Conservation (phyloP, 2,888 invertebrate genomes). For the Eupelmus urozonus region DNA sequence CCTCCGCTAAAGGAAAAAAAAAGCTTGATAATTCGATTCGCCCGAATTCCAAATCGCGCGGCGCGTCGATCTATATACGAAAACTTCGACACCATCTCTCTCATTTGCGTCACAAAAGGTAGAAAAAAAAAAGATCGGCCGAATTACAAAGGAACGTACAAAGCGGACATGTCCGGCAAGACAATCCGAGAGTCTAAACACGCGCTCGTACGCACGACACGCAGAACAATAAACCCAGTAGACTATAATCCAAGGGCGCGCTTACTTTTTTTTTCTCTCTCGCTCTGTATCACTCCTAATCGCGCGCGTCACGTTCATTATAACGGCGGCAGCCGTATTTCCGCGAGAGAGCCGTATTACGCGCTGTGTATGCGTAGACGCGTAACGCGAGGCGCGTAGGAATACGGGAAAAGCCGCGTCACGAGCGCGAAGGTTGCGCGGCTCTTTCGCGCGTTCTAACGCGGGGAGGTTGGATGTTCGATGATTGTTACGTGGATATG, state of each 20-base stretch:
- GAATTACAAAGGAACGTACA: too few relatives aligned
- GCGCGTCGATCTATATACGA: too few relatives aligned
- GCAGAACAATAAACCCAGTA: not conserved
- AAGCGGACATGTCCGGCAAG: not conserved
- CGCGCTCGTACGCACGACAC: slow-evolving; percentile 6
- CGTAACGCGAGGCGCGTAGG: too few relatives aligned
- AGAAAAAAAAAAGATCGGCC: not conserved
- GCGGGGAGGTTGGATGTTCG: too few relatives aligned
- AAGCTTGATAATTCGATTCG: too few relatives aligned
- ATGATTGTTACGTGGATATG: too few relatives aligned
- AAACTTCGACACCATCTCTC: too few relatives aligned
- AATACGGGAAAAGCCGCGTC: not conserved
- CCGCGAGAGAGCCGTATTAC: too few relatives aligned
- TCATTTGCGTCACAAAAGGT: not conserved
- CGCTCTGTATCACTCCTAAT: slow-evolving; percentile 5
- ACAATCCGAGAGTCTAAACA: slow-evolving; percentile 19
- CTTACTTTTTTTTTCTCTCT: slow-evolving; percentile 5
- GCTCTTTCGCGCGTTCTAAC: not conserved
- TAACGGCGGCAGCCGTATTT: slow-evolving; percentile 36
- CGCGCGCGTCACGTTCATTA: slow-evolving; percentile 10
- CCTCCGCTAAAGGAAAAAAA: too few relatives aligned
- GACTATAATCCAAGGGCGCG: slow-evolving; percentile 25
- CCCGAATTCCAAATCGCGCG: too few relatives aligned
- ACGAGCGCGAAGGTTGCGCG: not conserved
- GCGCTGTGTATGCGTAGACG: too few relatives aligned